Percentiles rank a stretch among this genome's conserved stretches.
Conservation (phyloP, 1,140 invertebrate species). For the Calephelis virginiensis region DNA sequence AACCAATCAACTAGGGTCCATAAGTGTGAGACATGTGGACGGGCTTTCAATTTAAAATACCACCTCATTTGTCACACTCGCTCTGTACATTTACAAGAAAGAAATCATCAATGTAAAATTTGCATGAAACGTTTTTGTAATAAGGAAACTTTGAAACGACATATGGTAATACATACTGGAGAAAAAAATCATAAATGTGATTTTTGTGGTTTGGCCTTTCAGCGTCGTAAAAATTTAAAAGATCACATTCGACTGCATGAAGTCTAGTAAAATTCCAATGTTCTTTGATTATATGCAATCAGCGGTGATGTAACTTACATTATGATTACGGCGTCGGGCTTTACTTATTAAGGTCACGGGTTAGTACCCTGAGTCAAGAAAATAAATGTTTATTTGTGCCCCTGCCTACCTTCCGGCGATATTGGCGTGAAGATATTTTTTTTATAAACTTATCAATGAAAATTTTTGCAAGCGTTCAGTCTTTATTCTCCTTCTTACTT, state of each 20-base stretch:
- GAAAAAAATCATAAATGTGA: slow-evolving; percentile 87
- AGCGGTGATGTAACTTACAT: too few relatives aligned
- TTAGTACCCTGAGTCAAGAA: too few relatives aligned
- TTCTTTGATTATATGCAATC: too few relatives aligned
- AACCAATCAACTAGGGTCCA: slow-evolving; percentile 68
- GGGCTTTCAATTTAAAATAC: slow-evolving; percentile 63
- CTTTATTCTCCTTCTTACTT: too few relatives aligned
- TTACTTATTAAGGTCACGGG: too few relatives aligned
- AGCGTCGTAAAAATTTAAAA: slow-evolving; percentile 62
- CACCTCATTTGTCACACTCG: slow-evolving; percentile 67
- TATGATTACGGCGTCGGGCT: too few relatives aligned
- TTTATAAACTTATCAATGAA: too few relatives aligned
- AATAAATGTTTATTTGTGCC: too few relatives aligned
- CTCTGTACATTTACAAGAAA: slow-evolving; percentile 64
- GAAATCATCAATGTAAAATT: slow-evolving; percentile 65
- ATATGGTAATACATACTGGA: slow-evolving; percentile 82
- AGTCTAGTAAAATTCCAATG: slow-evolving; percentile 20
- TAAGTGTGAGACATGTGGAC: slow-evolving; percentile 65
- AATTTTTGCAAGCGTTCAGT: too few relatives aligned
- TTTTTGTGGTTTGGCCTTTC: slow-evolving; percentile 82
- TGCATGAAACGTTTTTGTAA: slow-evolving; percentile 75
- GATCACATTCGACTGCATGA: slow-evolving; percentile 62
- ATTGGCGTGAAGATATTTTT: too few relatives aligned
- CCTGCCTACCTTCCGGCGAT: too few relatives aligned
- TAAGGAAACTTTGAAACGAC: slow-evolving; percentile 69